phyloP scores from a whole-genome alignment of 2,113 vertebrate species.

The Gopherus evgoodei region DNA sequence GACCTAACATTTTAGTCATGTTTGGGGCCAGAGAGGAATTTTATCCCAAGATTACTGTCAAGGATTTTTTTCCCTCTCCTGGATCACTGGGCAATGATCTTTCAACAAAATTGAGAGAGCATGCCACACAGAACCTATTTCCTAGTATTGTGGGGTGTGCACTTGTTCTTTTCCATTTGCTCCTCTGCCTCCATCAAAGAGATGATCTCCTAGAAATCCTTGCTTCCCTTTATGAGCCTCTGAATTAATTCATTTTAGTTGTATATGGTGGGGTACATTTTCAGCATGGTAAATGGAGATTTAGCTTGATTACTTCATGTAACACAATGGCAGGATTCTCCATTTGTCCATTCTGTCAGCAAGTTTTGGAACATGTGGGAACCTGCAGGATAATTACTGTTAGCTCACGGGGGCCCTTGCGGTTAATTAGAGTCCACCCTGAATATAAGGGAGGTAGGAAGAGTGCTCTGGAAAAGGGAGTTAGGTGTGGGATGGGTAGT shows the following conservation, averaged over 20 bases:
- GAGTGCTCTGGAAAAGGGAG: background rate
- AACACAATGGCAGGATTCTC: background rate
- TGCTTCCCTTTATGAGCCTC: too few species aligned
- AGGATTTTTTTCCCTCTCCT: background rate
- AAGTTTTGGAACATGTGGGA: background rate
- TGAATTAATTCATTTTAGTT: background rate
- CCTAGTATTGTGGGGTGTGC: too few species aligned
- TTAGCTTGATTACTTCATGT: too few species aligned
- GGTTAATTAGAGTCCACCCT: background rate
- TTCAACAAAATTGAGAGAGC: background rate
- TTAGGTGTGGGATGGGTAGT: background rate
- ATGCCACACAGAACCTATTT: background rate
- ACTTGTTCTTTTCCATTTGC: background rate
- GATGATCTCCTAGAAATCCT: background rate
- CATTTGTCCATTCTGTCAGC: background rate
- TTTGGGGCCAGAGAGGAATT: background rate
- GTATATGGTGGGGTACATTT: background rate
- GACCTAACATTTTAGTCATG: background rate
- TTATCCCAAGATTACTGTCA: background rate
- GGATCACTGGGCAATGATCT: background rate
- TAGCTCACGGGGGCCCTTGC: too few species aligned
- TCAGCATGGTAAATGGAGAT: too few species aligned
- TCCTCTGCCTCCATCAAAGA: background rate
- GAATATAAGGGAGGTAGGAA: background rate
- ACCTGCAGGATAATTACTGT: background rate